phyloP scores from a whole-genome alignment of 2,888 invertebrate genomes.

The Elysia crispata region DNA sequence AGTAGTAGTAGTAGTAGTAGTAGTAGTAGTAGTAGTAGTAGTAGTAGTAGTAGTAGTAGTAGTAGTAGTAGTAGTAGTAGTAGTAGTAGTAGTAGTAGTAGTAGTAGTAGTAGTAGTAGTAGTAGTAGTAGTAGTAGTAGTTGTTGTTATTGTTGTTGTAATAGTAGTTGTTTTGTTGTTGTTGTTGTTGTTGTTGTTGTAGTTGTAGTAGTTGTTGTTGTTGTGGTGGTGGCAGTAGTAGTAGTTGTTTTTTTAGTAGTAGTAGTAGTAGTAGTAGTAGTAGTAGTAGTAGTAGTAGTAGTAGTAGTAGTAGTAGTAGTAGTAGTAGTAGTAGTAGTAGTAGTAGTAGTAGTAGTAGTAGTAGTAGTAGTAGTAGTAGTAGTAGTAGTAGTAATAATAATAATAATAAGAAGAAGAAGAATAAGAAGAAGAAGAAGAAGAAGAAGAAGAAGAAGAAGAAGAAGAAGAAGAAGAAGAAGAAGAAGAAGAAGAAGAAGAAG shows the following conservation, averaged over 20 bases:
- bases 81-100: slow-evolving; percentile 37
- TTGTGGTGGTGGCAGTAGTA: too few species aligned
- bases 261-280: background rate
- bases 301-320: background rate
- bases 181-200: too few species aligned
- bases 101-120: slow-evolving; percentile 37
- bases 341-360: slow-evolving; percentile 5
- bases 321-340: slow-evolving; percentile 7
- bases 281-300: slow-evolving; percentile 4
- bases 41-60: background rate
- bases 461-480: slow-evolving; percentile 20
- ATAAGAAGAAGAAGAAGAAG: slow-evolving; percentile 12
- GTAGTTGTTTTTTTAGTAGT: too few species aligned
- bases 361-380: slow-evolving; percentile 21
- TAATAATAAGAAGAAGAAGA: too few species aligned
- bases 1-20: background rate
- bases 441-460: slow-evolving; percentile 10
- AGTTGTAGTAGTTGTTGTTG: too few species aligned
- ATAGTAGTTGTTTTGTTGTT: too few species aligned
- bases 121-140: slow-evolving; percentile 35
- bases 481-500: background rate
- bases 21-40: background rate
- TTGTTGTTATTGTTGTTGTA: slow-evolving; percentile 2
- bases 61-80: slow-evolving; percentile 25
- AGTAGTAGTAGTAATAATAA: slow-evolving; percentile 3